Evolutionary conservation across 1,140 invertebrate genomes (phyloP), one percentile per base, ranked within the genome.

Genomic region (Alviniconcha marisindica): DNA sequence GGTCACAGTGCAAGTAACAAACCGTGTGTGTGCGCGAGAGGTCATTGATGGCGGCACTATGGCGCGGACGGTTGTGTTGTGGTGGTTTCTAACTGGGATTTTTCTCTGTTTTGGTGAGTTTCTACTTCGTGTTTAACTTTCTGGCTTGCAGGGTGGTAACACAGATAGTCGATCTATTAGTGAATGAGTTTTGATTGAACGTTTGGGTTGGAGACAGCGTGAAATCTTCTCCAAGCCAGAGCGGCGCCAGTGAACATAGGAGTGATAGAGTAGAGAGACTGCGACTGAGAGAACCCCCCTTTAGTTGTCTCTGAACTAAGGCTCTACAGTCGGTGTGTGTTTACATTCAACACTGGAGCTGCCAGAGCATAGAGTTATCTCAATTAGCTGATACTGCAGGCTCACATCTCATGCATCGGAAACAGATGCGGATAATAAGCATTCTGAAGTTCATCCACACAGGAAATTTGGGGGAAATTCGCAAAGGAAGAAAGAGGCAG

Each of bases 31-130:
- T 80, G 78, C 69, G 60, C 76, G 78, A 80, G 60, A 66, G 78
- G 56, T 69, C 78, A 80, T 80, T 80, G 31, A 80, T 80, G 78
- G 78, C 78, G 78, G 78, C 78, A 69, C 36, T 38, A 80, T 80
- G 78, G 56, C 78, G 78, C 78, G 60, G 78, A 63, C 60, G 56
- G 78, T 66, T n/a, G 78, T 66, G 78, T 80, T 80, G 60, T 80
- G 78, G 78, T 66, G 54, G 56, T 80, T 44, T 69, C 78, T 80
- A 28, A 44, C 78, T 80, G 56, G 78, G 78, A 80, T 63, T 80
- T 80, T 80, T 80, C 78, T 80, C 56, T 80, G 56, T 40, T 38
- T 33, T 36, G 78, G 78, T 80, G 40, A 80, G 78, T 69, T 80
- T 44, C 78, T 42, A n/a, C 24, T 66, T 66, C 15, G 0, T 80